A percentile compares a stretch with the other conserved stretches of the same genome.
Conservation (phyloP, 2,113 vertebrate species). For the Alethe diademata region DNA sequence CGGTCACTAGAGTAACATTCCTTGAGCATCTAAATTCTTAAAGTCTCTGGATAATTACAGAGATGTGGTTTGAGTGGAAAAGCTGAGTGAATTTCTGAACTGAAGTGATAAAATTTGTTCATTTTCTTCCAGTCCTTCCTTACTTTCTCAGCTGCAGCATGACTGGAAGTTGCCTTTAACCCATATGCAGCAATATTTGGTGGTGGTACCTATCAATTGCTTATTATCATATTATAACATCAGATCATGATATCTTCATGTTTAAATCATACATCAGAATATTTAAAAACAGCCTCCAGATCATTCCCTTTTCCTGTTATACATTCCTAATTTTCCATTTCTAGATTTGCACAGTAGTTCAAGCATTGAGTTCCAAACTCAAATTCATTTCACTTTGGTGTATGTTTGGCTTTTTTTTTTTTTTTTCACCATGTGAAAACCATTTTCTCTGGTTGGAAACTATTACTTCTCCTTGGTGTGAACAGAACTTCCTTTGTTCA, state of each 20-base stretch:
- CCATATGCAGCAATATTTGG: background rate
- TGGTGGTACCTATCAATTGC: background rate
- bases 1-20: background rate
- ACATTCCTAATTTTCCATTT: background rate
- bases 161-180: background rate
- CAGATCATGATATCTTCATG: background rate
- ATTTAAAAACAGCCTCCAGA: background rate
- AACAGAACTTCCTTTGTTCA: constrained; percentile 82
- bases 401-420: background rate
- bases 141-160: background rate
- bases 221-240: background rate
- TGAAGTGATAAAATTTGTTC: background rate
- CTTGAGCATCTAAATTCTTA: background rate
- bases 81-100: background rate
- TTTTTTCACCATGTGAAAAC: constrained; percentile 58
- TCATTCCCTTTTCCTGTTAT: background rate
- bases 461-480: constrained; percentile 74
- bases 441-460: constrained; percentile 79
- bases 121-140: background rate
- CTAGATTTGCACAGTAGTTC: background rate
- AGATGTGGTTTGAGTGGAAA: background rate
- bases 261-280: background rate
- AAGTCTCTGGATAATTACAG: background rate
- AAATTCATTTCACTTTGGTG: constrained; percentile 69
- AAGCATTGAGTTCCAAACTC: constrained; percentile 62